Evolutionary conservation across 1,140 invertebrate species (phyloP), one percentile per base, ranked within the genome.

Genomic region (Spodoptera litura): DNA sequence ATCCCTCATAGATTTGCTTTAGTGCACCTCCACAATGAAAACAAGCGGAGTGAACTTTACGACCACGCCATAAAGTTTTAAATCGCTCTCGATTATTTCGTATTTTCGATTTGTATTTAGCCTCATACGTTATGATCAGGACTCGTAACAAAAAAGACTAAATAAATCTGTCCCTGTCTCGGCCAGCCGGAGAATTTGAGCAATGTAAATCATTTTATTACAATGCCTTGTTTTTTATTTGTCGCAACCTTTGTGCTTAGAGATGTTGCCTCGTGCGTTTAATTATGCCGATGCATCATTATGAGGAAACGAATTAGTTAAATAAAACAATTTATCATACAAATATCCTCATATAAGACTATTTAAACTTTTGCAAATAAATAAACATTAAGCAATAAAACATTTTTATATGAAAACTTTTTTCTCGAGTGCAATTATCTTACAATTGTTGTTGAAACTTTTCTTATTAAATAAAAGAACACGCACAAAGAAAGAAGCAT

Each of bases 171-270:
- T 92, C 89, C 83, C 83, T 87, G 85, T 86, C 87, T 84, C 79
- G 82, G 72, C 82, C 83, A 83, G 84, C 86, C 82, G 81, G 83
- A 84, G 90, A 93, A 91, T 91, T 91, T 90, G 85, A 90, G 89
- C 85, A 90, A 91, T 89, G 91, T 92, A 91, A 91, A 91, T 92
- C 88, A 89, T 92, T 91, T 92, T 90, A 91, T 92, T 90, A 90
- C 88, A 89, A 89, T 87, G 78, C 83, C 70, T 87, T 82, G 83
- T 89, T 89, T 89, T 88, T 89, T 88, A 83, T 86, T 83, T 83
- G 82, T 84, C 86, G 83, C 74, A 78, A 78, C 80, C 80, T 85
- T 87, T 87, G 88, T 85, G 80, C 78, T 86, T 79, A 78, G 81
- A 85, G 85, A 75, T 81, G 78, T 79, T 78, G 74, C 80, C 78